These are phyloP conservation scores for Sebastes elongatus DNA, from an alignment of 2,797 vertebrate species.

Conservation along the genomic window DNA sequence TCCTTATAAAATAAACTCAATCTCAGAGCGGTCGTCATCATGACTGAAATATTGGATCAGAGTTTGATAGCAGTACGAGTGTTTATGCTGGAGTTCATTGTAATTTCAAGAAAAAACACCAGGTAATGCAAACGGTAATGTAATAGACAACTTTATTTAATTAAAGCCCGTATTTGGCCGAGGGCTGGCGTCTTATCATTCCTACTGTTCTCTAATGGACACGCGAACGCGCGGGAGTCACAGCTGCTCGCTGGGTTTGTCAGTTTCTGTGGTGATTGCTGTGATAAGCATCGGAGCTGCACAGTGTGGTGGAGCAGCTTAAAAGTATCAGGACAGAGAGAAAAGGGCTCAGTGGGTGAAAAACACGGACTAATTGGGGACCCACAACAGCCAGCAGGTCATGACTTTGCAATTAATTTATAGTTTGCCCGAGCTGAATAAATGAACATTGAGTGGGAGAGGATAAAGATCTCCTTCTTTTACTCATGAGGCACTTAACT, in stretches of 20 bases:
- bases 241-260: conserved; percentile 34
- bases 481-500: conserved; percentile 59
- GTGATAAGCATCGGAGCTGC: conserved; percentile 48
- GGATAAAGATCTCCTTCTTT: conserved; percentile 57
- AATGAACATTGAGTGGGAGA: conserved; percentile 55
- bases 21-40: not conserved
- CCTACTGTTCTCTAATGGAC: not conserved
- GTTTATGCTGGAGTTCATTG: not conserved
- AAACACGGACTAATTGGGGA: conserved; percentile 61
- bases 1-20: conserved; percentile 41
- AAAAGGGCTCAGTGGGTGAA: conserved; percentile 38
- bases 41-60: not conserved
- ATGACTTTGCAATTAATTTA: conserved; percentile 65
- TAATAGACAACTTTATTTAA: conserved; percentile 2
- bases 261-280: conserved; percentile 42
- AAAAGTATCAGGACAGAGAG: conserved; percentile 13
- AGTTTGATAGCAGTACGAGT: conserved; percentile 14
- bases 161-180: not conserved
- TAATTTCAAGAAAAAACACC: conserved; percentile 8
- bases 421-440: conserved; percentile 56
- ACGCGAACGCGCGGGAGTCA: not conserved
- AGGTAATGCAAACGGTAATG: conserved; percentile 17
- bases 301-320: conserved; percentile 40
- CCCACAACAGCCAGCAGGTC: conserved; percentile 47
- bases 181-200: not conserved